phyloP scores from a whole-genome alignment of 2,113 vertebrate species.

The Sarotherodon lohbergeri region DNA sequence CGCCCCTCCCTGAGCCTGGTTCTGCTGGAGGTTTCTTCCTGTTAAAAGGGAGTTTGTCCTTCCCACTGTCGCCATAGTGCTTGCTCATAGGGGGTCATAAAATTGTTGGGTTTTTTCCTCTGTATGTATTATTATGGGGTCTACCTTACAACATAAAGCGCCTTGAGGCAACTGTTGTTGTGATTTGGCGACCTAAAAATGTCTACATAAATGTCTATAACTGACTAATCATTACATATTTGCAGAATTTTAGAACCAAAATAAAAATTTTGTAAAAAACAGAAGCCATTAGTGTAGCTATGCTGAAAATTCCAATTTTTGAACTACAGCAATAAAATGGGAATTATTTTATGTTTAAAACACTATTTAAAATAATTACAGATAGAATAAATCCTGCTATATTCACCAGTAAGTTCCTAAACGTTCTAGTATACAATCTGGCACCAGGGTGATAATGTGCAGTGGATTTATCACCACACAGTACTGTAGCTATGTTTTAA shows the following conservation, averaged over 20 bases:
- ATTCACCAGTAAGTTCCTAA: neutral
- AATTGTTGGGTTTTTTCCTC: no score
- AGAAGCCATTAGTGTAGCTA: neutral
- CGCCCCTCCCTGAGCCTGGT: no score
- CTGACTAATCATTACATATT: fast-evolving
- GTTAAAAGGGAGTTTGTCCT: no score
- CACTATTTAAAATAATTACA: neutral
- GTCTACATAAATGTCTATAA: neutral
- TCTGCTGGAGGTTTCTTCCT: no score
- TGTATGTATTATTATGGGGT: no score
- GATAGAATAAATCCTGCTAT: neutral
- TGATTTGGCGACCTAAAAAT: neutral
- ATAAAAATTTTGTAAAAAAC: neutral
- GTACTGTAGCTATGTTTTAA: neutral
- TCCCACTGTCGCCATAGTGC: no score
- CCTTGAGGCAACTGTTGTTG: no score
- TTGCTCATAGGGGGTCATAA: no score
- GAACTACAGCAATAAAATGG: neutral
- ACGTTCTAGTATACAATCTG: neutral
- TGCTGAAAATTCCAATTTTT: neutral
- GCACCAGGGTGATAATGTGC: neutral
- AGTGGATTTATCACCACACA: neutral
- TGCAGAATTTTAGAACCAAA: neutral
- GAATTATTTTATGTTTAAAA: neutral
- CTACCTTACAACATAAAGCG: no score